phyloP scores from a whole-genome alignment of 2,113 vertebrate genomes.

The Pangasianodon hypophthalmus region DNA sequence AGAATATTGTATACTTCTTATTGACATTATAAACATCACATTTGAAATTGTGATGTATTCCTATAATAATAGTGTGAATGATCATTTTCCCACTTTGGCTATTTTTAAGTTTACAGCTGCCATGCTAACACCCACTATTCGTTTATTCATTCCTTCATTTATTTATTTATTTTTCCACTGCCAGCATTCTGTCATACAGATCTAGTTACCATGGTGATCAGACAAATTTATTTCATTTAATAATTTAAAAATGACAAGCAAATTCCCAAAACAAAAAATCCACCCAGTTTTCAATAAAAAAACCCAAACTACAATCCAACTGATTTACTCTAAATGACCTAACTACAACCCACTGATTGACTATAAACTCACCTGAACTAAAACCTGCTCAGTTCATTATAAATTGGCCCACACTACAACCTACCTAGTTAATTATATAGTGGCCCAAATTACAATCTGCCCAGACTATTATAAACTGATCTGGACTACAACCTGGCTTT shows the following conservation, averaged over 20 bases:
- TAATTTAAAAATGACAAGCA: neutral
- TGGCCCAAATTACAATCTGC: too few relatives aligned
- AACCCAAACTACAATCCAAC: neutral
- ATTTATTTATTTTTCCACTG: neutral
- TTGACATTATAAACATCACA: neutral
- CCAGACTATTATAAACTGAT: too few relatives aligned
- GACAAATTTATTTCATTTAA: conserved; percentile 26
- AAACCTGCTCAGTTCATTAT: too few relatives aligned
- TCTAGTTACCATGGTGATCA: conserved; percentile 17
- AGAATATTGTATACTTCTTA: neutral
- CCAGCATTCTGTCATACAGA: neutral
- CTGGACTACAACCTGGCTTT: too few relatives aligned
- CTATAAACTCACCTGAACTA: too few relatives aligned
- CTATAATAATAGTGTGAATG: neutral
- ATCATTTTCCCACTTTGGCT: neutral
- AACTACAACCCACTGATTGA: neutral
- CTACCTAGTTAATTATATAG: too few relatives aligned
- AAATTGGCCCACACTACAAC: too few relatives aligned
- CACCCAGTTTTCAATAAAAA: too few relatives aligned
- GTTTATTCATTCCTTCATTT: neutral
- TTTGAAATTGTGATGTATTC: neutral
- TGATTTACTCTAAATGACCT: too few relatives aligned
- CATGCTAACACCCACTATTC: neutral
- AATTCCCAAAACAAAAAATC: neutral
- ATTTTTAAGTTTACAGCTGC: neutral